These are phyloP conservation scores for Grantiella picta DNA, from an alignment of 2,113 vertebrate genomes.

Conservation along the genomic window DNA sequence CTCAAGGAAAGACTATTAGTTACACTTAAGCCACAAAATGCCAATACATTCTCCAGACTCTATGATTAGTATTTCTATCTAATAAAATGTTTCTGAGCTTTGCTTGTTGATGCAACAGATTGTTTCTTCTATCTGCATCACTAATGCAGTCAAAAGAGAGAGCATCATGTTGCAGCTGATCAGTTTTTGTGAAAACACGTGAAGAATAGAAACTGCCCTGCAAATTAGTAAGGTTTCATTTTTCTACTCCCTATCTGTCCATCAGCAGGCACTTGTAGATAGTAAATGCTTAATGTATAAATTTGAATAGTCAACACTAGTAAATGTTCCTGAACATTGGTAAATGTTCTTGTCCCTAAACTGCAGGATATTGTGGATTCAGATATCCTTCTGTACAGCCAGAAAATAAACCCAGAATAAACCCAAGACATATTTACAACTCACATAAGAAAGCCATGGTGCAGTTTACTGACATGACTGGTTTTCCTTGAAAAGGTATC, in stretches of 20 bases:
- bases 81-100: background rate
- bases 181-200: background rate
- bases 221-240: background rate
- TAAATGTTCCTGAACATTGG: background rate
- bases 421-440: background rate
- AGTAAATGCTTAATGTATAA: background rate
- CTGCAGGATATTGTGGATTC: background rate
- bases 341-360: background rate
- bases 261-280: background rate
- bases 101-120: background rate
- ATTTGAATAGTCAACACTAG: background rate
- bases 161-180: background rate
- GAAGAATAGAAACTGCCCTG: background rate
- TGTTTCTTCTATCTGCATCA: background rate
- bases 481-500: slow-evolving; percentile 27
- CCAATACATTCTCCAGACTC: background rate
- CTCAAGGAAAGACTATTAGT: background rate
- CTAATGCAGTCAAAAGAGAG: background rate
- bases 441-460: background rate
- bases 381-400: background rate
- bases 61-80: background rate
- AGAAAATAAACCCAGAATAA: background rate
- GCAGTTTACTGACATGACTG: background rate
- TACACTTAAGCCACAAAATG: background rate
- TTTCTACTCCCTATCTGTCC: background rate